Evolutionary conservation across 2,113 vertebrate species (phyloP), one percentile per base, ranked within the genome.

Genomic region (Ceyx cyanopectus): DNA sequence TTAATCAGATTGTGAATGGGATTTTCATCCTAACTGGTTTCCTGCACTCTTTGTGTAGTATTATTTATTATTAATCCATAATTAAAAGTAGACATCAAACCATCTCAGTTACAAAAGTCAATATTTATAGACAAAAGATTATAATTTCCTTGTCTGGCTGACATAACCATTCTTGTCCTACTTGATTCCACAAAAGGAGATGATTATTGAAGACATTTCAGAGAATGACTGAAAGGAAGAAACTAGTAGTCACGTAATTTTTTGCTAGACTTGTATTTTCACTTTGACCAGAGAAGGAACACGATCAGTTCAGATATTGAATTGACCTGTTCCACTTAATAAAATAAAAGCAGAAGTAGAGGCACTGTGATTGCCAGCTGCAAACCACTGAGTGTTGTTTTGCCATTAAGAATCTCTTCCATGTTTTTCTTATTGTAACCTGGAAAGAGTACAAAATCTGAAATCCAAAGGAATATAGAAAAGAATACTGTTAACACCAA

Each of bases 391-490:
- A 93, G 72, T n/a, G 30, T 85, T 95, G 70, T 45, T 97, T 96
- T 97, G 81, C 94, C 95, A 83, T 94, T 93, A 94, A 96, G 92
- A 94, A 93, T 77, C 87, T 69, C 60, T 60, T 93, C 89, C 92
- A 95, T 81, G 46, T 90, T 97, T 97, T 97, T 96, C 90, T 85
- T 97, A 94, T 95, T 96, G 93, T 69, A 97, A 94, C 67, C 95
- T 97, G 96, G 95, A 97, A 94, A 93, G 82, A 89, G 58, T 89
- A 96, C 87, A 97, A 95, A 95, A 95, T 95, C 73, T 23, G 4
- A 97, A 97, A 94, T 94, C 74, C 70, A 87, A 93, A 85, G 82
- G 86, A 93, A 96, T 95, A 93, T 50, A 30, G 20, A 94, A 97
- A 96, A 90, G 90, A 94, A 91, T 78, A 93, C 76, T 92, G 92